Evolutionary conservation across 2,888 invertebrate species (phyloP), one percentile per base, ranked within the genome.

Genomic region (Ornithoptera alexandrae): DNA sequence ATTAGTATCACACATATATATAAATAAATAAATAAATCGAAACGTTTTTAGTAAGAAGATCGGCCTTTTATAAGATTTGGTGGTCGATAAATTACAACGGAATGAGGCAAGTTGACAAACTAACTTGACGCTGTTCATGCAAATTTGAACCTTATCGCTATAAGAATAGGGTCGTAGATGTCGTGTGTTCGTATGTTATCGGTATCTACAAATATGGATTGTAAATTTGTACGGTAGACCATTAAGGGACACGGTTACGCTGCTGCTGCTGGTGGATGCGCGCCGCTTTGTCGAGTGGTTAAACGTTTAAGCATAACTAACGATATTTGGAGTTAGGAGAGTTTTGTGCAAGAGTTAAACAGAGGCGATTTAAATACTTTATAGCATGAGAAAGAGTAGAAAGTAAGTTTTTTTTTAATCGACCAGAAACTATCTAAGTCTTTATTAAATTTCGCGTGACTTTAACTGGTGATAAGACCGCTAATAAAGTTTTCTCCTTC

Each of bases 151-250:
- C n/a, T 53, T 53, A 53, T 5, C 5, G 0, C 0, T 53, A 18
- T 18, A 17, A 1, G 8, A 17, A 15, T 53, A 53, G n/a, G n/a
- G 53, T 53, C 15, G 30, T 30, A 30, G 53, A n/a, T 18, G 17
- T 53, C 1, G 6, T 18, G 6, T 15, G 18, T 17, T n/a, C 5
- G 53, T 18, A n/a, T 17, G n/a, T 53, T 53, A 53, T 18, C 53
- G 53, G 53, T 15, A 58, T 62, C 12, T 56, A 68, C 62, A 62
- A 58, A 63, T 62, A 68, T 63, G 68, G 68, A 63, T 68, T 63
- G 63, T 68, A 68, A 68, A 68, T 63, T 68, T 68, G 63, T 68
- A 63, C 58, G 57, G 58, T 68, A 50, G 68, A 57, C 50, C 50
- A 63, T 68, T 68, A 68, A 42, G 42, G 57, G 67, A 68, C 68